Evolutionary conservation across 2,888 invertebrate genomes (phyloP).

Genomic region (Podabrus alpinus): DNA sequence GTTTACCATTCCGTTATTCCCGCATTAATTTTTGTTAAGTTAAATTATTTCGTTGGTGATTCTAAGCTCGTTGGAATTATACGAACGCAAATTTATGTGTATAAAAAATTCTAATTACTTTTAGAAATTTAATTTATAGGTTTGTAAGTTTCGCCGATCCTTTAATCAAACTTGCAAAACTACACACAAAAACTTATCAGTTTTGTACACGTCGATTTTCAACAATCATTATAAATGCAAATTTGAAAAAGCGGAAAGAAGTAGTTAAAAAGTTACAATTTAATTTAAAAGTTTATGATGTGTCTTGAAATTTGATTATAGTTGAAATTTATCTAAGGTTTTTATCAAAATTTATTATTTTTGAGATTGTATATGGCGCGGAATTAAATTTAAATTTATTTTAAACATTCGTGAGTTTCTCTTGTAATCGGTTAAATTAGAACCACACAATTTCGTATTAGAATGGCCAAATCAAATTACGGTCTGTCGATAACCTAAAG

Average conservation of each 20-base stretch:
- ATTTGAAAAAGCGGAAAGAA: not conserved
- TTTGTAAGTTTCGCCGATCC: not conserved
- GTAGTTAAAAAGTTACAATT: constrained; percentile 6
- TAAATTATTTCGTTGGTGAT: not conserved
- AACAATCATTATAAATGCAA: constrained; percentile 8
- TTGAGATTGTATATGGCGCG: not conserved
- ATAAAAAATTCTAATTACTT: not conserved
- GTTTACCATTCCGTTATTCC: not conserved
- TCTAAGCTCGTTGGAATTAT: not conserved
- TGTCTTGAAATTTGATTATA: not conserved
- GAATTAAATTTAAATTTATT: not conserved
- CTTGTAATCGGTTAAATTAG: not conserved
- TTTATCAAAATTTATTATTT: not conserved
- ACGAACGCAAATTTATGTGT: not conserved
- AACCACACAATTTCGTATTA: not conserved
- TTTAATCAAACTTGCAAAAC: not conserved
- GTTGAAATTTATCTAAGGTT: not conserved
- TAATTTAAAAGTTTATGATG: constrained; percentile 8
- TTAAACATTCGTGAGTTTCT: not conserved
- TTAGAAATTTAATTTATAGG: not conserved
- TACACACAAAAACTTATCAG: not conserved
- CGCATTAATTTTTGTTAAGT: not conserved
- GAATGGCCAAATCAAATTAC: constrained; percentile 4
- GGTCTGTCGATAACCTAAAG: constrained; percentile 1
- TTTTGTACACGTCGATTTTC: constrained; percentile 5